Base-by-base conservation (phyloP, 2,797 vertebrate species). In the Enteromius mattozi region DNA sequence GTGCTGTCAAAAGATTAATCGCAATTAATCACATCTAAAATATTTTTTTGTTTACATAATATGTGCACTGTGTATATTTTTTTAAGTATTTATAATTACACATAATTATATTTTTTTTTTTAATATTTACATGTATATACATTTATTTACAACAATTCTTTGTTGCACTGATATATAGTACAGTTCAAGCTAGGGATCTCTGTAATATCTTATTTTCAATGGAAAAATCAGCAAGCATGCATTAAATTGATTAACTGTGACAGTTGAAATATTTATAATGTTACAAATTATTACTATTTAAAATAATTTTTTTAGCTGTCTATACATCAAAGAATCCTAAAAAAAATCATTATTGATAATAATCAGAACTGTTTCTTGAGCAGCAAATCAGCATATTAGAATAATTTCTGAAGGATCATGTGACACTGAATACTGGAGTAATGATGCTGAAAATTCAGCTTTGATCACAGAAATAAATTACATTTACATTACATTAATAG, bases 351-450 rank as follows among this genome's bases (percentile, higher is more conserved):
- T 1, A 74, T 0, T 33, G 24, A 21, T 74, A 51, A 51, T 35
- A 13, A 35, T 51, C 17, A 35, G 4, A 51, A 13, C 13, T 74
- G 16, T 51, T 72, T 33, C 13, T 30, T 63, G 13, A 30, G 27
- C 24, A 63, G 27, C 0, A 63, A 63, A 16, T 63, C 24, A 27
- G 12, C 0, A 30, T 72, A 27, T 72, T 27, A 30, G 0, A 5
- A 1, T 49, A 16, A 72, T 49, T 72, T 49, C 14, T 49, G 70
- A 49, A 49, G 68, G 24, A 49, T 74, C 45, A 49, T 72, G 45
- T 49, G 70, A 74, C 69, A 17, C 16, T 72, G 42, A 71, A 71
- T 40, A 47, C 42, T 71, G 69, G 7, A 47, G 70, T 27, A 71
- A 71, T 47, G 42, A 47, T 47, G 70, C n/a, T 47, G 59, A 16